These are phyloP conservation scores for Anoplius nigerrimus DNA, from an alignment of 2,888 invertebrate genomes.

Conservation along the genomic window DNA sequence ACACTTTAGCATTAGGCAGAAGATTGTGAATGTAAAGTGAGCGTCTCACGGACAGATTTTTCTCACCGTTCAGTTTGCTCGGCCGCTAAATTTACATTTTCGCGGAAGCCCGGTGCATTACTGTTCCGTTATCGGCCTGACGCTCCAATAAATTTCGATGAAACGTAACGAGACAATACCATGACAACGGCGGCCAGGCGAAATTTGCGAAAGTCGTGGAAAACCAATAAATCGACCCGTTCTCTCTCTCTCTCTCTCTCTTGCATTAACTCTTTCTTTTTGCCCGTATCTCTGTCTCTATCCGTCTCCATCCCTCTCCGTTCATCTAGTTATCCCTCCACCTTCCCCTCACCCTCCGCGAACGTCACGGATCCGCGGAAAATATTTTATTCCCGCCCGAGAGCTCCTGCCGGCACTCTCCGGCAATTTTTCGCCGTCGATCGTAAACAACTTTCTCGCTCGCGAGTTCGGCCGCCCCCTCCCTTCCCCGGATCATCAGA, in stretches of 20 bases:
- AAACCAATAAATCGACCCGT: slow-evolving; percentile 46
- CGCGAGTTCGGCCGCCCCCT: slow-evolving; percentile 44
- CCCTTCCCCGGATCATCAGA: too few relatives aligned
- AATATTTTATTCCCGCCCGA: slow-evolving; percentile 50
- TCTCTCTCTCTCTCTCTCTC: slow-evolving; percentile 16
- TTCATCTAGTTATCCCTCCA: too few relatives aligned
- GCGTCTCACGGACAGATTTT: too few relatives aligned
- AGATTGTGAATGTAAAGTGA: too few relatives aligned
- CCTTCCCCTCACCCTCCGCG: too few relatives aligned
- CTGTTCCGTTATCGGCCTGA: background rate
- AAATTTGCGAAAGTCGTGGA: slow-evolving; percentile 36
- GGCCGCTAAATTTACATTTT: background rate
- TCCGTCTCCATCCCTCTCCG: too few relatives aligned
- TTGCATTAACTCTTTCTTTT: too few relatives aligned
- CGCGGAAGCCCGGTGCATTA: background rate
- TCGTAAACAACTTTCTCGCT: slow-evolving; percentile 54
- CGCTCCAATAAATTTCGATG: too few relatives aligned
- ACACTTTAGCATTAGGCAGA: too few relatives aligned
- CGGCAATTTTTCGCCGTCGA: slow-evolving; percentile 40
- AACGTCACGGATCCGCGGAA: slow-evolving; percentile 16
- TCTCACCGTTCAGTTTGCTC: background rate
- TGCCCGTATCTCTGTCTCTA: too few relatives aligned
- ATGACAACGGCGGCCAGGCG: slow-evolving; percentile 20
- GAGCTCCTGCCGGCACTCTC: slow-evolving; percentile 13
- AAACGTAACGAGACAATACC: too few relatives aligned